phyloP scores from a whole-genome alignment of 1,140 invertebrate genomes.

The Rhyacophila brunnea region DNA sequence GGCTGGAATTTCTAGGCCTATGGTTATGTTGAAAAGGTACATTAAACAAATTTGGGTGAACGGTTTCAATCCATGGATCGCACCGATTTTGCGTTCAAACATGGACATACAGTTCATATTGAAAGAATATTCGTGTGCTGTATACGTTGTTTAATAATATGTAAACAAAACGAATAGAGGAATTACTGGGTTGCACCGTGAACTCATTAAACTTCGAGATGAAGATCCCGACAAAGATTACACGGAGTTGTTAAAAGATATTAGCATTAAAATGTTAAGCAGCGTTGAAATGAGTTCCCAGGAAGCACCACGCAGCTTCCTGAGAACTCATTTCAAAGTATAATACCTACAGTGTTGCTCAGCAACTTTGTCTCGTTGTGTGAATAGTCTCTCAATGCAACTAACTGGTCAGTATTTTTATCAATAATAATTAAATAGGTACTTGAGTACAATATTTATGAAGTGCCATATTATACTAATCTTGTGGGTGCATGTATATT shows the following conservation, averaged over 20 bases:
- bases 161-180: slow-evolving; percentile 44
- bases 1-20: slow-evolving; percentile 35
- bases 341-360: no score
- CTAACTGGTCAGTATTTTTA: no score
- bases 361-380: no score
- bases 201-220: slow-evolving; percentile 40
- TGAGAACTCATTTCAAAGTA: no score
- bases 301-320: slow-evolving; percentile 40
- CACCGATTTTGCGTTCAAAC: slow-evolving; percentile 38
- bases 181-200: slow-evolving; percentile 39
- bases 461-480: no score
- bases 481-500: no score
- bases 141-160: slow-evolving; percentile 37
- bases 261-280: slow-evolving; percentile 36
- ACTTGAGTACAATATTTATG: no score
- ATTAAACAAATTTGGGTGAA: slow-evolving; percentile 39
- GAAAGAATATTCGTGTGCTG: slow-evolving; percentile 45
- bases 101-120: slow-evolving; percentile 45
- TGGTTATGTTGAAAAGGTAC: slow-evolving; percentile 32
- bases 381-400: no score
- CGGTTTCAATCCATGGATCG: slow-evolving; percentile 40
- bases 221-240: slow-evolving; percentile 43
- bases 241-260: slow-evolving; percentile 38
- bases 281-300: slow-evolving; percentile 35
- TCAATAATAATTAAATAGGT: no score